Percentiles rank a stretch among this genome's conserved stretches.
phyloP scores from a whole-genome alignment of 1,140 invertebrate species.

The fruit fly (Drosophila melanogaster) region DNA sequence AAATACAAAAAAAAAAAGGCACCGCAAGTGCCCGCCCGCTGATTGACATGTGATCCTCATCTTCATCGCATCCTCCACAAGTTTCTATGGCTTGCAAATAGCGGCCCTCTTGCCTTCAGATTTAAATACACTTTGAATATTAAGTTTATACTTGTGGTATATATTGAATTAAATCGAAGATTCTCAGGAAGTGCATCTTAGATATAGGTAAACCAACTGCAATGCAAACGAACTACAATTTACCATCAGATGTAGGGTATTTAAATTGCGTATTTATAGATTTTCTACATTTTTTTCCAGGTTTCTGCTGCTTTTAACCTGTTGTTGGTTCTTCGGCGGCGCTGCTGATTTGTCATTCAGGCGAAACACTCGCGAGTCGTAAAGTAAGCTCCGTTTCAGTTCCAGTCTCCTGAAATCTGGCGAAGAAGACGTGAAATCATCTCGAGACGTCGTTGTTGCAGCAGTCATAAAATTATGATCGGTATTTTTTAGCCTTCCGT shows the following conservation, averaged over 20 bases:
- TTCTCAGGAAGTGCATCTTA: no score
- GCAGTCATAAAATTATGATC: conserved; percentile 78
- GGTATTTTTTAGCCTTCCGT: conserved; percentile 51
- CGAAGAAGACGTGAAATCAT: conserved; percentile 25
- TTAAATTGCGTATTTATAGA: neutral
- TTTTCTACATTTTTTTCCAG: neutral
- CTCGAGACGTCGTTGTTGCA: conserved; percentile 20
- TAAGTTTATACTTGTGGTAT: no score
- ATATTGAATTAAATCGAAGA: no score
- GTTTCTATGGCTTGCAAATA: conserved; percentile 52
- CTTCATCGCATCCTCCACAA: conserved; percentile 34
- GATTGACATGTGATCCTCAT: conserved; percentile 79
- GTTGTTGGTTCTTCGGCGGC: conserved; percentile 44
- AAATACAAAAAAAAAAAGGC: neutral
- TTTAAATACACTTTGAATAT: conserved; percentile 15
- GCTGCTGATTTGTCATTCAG: conserved; percentile 82
- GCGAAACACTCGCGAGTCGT: conserved; percentile 71
- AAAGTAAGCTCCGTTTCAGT: conserved; percentile 51
- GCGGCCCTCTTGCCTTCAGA: neutral
- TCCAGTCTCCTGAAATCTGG: conserved; percentile 43
- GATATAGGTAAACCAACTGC: no score
- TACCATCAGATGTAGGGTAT: neutral
- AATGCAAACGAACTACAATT: no score
- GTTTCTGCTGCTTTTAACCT: conserved; percentile 45
- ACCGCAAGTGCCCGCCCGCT: conserved; percentile 58